Percentiles rank a stretch among this genome's conserved stretches.
Evolutionary conservation across 2,888 invertebrate genomes (phyloP).

Genomic region (Eubasilissa splendida): DNA sequence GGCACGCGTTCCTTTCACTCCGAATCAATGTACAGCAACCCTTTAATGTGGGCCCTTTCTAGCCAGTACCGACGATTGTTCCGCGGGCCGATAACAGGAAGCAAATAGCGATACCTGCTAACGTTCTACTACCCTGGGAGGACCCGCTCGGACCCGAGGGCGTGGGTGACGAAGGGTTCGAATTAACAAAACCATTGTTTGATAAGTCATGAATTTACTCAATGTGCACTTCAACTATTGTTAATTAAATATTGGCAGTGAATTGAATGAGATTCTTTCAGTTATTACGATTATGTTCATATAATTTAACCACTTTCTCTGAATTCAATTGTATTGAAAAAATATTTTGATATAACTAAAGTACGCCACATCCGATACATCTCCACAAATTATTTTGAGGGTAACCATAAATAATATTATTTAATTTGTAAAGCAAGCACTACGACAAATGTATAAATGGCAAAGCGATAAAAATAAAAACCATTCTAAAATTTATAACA

Average conservation of each 20-base stretch:
- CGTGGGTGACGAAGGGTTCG: conserved; percentile 21
- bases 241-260: conserved; percentile 17
- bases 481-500: too few species aligned
- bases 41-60: conserved; percentile 53
- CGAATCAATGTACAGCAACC: conserved; percentile 53
- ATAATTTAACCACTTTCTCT: neutral
- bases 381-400: too few species aligned
- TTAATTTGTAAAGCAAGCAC: too few species aligned
- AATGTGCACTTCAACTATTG: conserved; percentile 23
- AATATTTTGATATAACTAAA: too few species aligned
- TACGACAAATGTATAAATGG: too few species aligned
- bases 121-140: conserved; percentile 21
- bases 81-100: conserved; percentile 48
- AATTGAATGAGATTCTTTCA: neutral
- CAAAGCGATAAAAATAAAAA: too few species aligned
- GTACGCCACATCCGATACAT: too few species aligned
- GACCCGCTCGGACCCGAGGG: neutral
- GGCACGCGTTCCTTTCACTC: conserved; percentile 56
- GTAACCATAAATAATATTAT: too few species aligned
- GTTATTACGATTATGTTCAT: neutral
- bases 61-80: conserved; percentile 30
- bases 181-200: conserved; percentile 51
- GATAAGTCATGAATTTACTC: conserved; percentile 45
- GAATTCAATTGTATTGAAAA: neutral
- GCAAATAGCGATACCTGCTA: conserved; percentile 51